Evolutionary conservation across 1,140 invertebrate genomes (phyloP).

Genomic region (Drosophila repleta): DNA sequence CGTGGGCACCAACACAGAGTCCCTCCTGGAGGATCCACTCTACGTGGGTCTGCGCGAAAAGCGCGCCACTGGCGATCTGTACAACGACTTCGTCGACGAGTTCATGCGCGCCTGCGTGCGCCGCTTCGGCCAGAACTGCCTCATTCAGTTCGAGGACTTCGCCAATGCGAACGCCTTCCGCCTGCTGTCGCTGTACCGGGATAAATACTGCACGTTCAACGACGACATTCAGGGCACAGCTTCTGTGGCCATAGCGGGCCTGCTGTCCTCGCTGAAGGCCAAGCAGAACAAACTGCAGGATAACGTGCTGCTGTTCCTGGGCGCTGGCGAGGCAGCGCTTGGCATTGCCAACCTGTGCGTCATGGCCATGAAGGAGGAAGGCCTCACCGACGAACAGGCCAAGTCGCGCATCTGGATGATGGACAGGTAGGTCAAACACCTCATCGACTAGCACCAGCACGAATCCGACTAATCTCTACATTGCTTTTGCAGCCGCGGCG

Average conservation of each 20-base stretch:
- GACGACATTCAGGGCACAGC: conserved; percentile 99
- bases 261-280: conserved; percentile 92
- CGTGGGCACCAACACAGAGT: conserved; percentile 96
- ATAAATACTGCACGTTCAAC: conserved; percentile 97
- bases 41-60: conserved; percentile 97
- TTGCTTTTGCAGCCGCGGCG: conserved; percentile 88
- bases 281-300: conserved; percentile 92
- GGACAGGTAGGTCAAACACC: conserved; percentile 85
- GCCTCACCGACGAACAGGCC: conserved; percentile 84
- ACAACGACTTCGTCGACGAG: conserved; percentile 98
- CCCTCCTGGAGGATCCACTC: conserved; percentile 94
- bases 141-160: conserved; percentile 98
- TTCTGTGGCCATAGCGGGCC: conserved; percentile 95
- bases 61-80: conserved; percentile 92
- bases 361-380: conserved; percentile 95
- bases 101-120: conserved; percentile 97
- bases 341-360: conserved; percentile 94
- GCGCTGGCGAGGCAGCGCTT: conserved; percentile 96
- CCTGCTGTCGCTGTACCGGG: conserved; percentile 93
- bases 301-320: conserved; percentile 95
- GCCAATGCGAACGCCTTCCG: conserved; percentile 97
- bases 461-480: conserved; percentile 83
- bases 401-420: conserved; percentile 71
- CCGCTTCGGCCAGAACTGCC: conserved; percentile 92
- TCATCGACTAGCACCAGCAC: too few species aligned